Evolutionary conservation across 2,797 vertebrate genomes (phyloP), one percentile per base, ranked within the genome.

Genomic region (Phaenicophaeus curvirostris): DNA sequence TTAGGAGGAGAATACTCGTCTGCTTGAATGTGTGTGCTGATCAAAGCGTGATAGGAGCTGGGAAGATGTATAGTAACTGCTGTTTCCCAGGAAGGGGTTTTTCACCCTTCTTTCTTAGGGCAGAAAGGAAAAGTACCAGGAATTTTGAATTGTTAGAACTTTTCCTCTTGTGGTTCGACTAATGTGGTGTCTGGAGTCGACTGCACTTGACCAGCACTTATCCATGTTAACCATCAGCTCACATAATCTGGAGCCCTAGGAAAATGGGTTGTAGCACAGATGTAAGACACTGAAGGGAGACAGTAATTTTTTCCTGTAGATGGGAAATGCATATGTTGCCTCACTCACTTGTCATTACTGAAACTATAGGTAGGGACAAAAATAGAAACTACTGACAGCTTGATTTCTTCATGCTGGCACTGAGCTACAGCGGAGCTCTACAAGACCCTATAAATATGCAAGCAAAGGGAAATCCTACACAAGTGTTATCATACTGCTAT

Each of bases 371-470:
- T 96, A 97, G 96, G 94, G 89, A 95, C 78, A 68, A 96, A 97
- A 98, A 98, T 97, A 97, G 98, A 97, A 97, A 92, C 94, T 93
- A 96, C 96, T 97, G 96, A 97, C 96, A 96, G 96, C 96, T 97
- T 95, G 84, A 96, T 96, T 97, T 97, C 95, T 93, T 96, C 89
- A 91, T 84, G 73, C 86, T 97, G 97, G 97, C 97, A 97, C 92
- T 66, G 90, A 93, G 89, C 95, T 95, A 93, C 89, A 58, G 87
- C 11, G 57, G 93, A 95, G 93, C 95, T 96, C 93, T 88, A 94
- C 94, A 96, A 98, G 96, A 97, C 93, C 96, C 96, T 97, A 96
- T 98, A 97, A 97, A 98, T 96, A 97, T 96, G 96, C 97, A 97
- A 96, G 97, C 59, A 24, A 95, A 97, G 96, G 97, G 96, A 96